Base-by-base conservation (phyloP, 2,888 invertebrate species). In the Slavum lentiscoides region DNA sequence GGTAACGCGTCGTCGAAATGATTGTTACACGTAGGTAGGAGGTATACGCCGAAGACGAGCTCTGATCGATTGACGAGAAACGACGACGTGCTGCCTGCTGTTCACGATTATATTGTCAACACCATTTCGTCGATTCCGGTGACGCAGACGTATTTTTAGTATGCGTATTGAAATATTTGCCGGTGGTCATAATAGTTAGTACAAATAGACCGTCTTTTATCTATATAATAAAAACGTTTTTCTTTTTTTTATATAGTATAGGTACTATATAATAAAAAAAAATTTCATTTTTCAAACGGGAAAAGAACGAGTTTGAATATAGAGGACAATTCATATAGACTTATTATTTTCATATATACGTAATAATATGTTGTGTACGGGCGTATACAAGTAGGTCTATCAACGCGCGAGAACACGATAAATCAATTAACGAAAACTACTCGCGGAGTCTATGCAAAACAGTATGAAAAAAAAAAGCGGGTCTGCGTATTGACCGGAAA, bases 371-470 rank as follows among this genome's bases (percentile, higher is more conserved):
- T 39, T 59, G 37, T 43, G 43, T 72, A 61, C 59, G 30, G 30
- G 4, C 55, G 30, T 30, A 30, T 49, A 21, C 5, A 39, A 6
- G 7, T 15, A 68, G n/a, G n/a, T n/a, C n/a, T 55, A 64, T 72
- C 72, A 55, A 62, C 55, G 21, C 19, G n/a, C n/a, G 13, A 17
- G 6, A 49, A 80, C 80, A 80, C n/a, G 69, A 80, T 80, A 72
- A 66, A 80, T 80, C 70, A 72, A 80, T 80, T 80, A 80, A 70
- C 72, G 23, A 43, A 30, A 68, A 67, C 49, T 21, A 39, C 30
- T 76, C 67, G 66, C 74, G 30, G 30, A 4, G 30, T 30, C 23
- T 13, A 58, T n/a, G 3, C 15, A 23, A 43, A 76, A 67, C 43
- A 37, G 43, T 70, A 66, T 43, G 15, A 21, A 30, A 58, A 53